phyloP scores from a whole-genome alignment of 1,140 invertebrate genomes.

The Ooceraea biroi region DNA sequence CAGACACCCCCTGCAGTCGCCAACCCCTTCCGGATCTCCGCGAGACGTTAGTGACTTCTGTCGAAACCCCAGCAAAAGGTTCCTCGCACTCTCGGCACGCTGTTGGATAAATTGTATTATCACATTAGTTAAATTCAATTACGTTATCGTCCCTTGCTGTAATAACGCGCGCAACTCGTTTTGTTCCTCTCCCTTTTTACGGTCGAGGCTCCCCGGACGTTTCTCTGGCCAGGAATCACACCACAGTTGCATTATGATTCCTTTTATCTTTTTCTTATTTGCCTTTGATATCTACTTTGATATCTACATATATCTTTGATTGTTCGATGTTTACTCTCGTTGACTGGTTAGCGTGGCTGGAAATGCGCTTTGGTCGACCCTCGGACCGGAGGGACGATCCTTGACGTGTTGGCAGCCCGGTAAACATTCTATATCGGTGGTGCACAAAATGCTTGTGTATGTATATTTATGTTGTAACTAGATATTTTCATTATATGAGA shows the following conservation, averaged over 20 bases:
- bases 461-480: slow-evolving; percentile 86
- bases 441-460: slow-evolving; percentile 86
- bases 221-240: slow-evolving; percentile 77
- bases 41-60: background rate
- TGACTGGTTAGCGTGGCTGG: slow-evolving; percentile 78
- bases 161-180: background rate
- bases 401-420: slow-evolving; percentile 77
- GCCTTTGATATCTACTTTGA: slow-evolving; percentile 80
- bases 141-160: background rate
- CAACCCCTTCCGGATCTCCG: background rate
- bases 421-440: slow-evolving; percentile 82
- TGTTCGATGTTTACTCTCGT: slow-evolving; percentile 82
- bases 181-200: background rate
- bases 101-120: background rate
- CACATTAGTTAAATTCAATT: no score
- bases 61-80: background rate
- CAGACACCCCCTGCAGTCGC: slow-evolving; percentile 19
- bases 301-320: slow-evolving; percentile 81
- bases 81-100: background rate
- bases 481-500: slow-evolving; percentile 80
- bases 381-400: slow-evolving; percentile 34
- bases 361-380: slow-evolving; percentile 70
- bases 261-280: slow-evolving; percentile 81
- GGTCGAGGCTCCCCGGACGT: background rate
- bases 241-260: slow-evolving; percentile 79